Conservation (phyloP, 2,797 vertebrate species). For the Danio choprae region DNA sequence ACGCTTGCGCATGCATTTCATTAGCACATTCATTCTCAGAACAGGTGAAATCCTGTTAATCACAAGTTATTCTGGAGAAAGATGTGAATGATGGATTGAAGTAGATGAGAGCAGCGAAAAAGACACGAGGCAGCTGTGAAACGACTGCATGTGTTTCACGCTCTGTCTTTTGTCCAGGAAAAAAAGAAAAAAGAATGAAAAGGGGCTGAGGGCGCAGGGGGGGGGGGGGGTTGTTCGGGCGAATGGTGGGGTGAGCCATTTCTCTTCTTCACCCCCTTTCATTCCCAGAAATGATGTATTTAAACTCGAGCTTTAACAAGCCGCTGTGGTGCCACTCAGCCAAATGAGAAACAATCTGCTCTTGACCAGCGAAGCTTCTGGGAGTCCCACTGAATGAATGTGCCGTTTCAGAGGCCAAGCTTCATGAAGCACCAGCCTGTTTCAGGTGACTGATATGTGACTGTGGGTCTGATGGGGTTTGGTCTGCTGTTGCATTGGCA, state of each 20-base stretch:
- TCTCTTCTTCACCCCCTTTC: conserved; percentile 46
- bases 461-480: conserved; percentile 15
- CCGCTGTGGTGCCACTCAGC: conserved; percentile 41
- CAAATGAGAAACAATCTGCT: conserved; percentile 54
- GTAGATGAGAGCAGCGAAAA: conserved; percentile 16
- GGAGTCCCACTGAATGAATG: conserved; percentile 26
- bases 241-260: conserved; percentile 35
- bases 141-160: conserved; percentile 55
- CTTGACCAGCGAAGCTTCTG: conserved; percentile 29
- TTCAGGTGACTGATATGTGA: conserved; percentile 39
- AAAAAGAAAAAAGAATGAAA: conserved; percentile 32
- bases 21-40: not conserved
- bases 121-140: conserved; percentile 47
- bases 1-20: not conserved
- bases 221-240: no score
- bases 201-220: not conserved
- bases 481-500: not conserved
- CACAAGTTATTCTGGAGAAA: not conserved
- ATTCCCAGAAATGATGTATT: conserved; percentile 56
- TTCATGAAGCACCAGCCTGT: conserved; percentile 16
- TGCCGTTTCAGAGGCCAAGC: conserved; percentile 1
- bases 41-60: conserved; percentile 13
- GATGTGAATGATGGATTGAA: conserved; percentile 42
- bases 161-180: conserved; percentile 46
- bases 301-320: conserved; percentile 48